Percentiles rank a stretch among this genome's conserved stretches.
Evolutionary conservation across 2,888 invertebrate genomes (phyloP).

Genomic region (Rotaria socialis): DNA sequence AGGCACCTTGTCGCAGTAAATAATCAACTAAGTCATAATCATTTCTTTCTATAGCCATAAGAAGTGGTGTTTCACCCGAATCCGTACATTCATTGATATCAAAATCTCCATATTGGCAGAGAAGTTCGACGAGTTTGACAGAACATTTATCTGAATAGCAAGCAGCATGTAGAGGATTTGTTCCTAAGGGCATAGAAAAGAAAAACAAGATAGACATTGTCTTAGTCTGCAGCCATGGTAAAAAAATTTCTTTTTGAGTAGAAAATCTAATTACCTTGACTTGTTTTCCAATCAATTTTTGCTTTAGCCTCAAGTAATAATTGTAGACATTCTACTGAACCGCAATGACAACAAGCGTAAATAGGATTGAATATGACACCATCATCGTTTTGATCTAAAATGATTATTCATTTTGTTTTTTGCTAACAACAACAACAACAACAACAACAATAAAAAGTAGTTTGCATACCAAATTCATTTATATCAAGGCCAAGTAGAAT

Average conservation of each 20-base stretch:
- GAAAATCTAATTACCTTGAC: conserved; percentile 18
- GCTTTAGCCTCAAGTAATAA: conserved; percentile 19
- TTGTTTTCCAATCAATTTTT: conserved; percentile 34
- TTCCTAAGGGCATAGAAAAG: background rate
- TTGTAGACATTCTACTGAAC: conserved; percentile 9
- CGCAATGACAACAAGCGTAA: conserved; percentile 35
- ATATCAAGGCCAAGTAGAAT: background rate
- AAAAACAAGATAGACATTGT: background rate
- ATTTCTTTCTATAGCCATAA: conserved; percentile 20
- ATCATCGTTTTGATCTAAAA: conserved; percentile 8
- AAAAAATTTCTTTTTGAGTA: too few species aligned
- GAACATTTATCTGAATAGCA: conserved; percentile 30
- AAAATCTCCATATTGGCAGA: background rate
- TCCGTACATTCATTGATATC: conserved; percentile 13
- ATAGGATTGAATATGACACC: conserved; percentile 7
- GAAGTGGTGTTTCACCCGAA: conserved; percentile 4
- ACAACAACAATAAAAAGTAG: too few species aligned
- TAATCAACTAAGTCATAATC: conserved; percentile 28
- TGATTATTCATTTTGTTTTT: too few species aligned
- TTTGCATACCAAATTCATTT: conserved; percentile 17
- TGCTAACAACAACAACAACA: too few species aligned
- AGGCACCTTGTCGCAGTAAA: background rate
- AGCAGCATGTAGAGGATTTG: conserved; percentile 2
- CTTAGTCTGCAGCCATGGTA: background rate
- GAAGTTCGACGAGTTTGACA: background rate